Base-by-base conservation (phyloP, 2,797 vertebrate genomes). In the Sardinella longiceps region DNA sequence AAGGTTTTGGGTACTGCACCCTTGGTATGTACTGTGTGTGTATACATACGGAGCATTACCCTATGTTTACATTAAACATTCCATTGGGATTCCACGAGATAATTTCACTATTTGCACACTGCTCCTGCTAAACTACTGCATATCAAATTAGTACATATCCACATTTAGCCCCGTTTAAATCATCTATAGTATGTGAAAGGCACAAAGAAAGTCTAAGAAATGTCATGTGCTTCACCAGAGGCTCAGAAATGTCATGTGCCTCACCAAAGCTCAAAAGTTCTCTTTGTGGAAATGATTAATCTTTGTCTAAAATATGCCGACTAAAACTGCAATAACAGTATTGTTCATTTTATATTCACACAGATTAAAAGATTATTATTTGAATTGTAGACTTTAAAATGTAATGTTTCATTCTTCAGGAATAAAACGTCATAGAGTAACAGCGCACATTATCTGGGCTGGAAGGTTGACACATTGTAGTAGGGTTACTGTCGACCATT, bases 241-340 rank as follows among this genome's bases (percentile, higher is more conserved):
- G 37, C 33, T 74, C 14, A 77, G 70, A 77, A 77, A 77, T 77
- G 37, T 77, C 1, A 77, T 77, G 56, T 60, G n/a, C 23, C n/a
- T 60, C n/a, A 9, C 56, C 56, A 60, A 60, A 60, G 56, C 23
- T 58, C 53, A 74, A 74, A 39, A 33, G 46, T 48, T 1, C 4
- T 48, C 46, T 48, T 48, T 48, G 46, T 48, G 46, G 11, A 48
- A 48, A 12, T 48, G n/a, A 48, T 1, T 48, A 48, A 48, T 0
- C 46, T 74, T 33, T 39, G 66, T 39, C 70, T 43, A 43, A 43
- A 77, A 77, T 77, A 77, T 77, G 33, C 46, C 12, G 46, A 48
- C 46, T 48, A 48, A 48, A 48, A 12, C 46, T 12, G 46, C n/a
- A 48, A 10, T 6, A 10, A 48, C 46, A 48, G 46, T 15, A 60